Evolutionary conservation across 2,888 invertebrate species (phyloP).

Genomic region (Rotaria socialis): DNA sequence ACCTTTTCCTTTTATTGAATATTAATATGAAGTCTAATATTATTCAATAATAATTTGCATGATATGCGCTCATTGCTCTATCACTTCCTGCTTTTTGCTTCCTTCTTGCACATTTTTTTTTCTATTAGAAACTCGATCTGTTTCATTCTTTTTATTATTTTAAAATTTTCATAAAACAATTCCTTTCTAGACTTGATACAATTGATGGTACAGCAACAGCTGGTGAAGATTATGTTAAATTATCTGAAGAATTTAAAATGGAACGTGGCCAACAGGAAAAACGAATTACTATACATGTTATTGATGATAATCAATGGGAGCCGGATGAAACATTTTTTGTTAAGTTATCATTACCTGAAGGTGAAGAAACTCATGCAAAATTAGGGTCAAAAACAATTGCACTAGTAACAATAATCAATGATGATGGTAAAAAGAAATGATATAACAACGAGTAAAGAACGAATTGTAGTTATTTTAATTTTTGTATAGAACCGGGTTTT

Average conservation of each 20-base stretch:
- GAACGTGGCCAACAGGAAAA: conserved; percentile 49
- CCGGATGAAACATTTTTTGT: conserved; percentile 67
- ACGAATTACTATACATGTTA: conserved; percentile 51
- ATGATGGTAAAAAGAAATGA: conserved; percentile 62
- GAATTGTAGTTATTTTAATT: neutral
- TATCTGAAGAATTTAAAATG: conserved; percentile 63
- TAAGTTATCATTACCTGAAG: conserved; percentile 53
- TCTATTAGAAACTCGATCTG: too few relatives aligned
- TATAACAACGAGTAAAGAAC: neutral
- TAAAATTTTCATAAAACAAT: neutral
- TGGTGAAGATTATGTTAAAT: conserved; percentile 63
- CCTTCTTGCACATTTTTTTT: neutral
- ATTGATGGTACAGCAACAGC: conserved; percentile 65
- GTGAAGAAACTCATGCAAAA: conserved; percentile 54
- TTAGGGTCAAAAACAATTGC: conserved; percentile 64
- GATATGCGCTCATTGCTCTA: neutral
- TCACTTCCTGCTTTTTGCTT: neutral
- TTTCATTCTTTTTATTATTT: too few relatives aligned
- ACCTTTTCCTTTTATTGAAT: neutral
- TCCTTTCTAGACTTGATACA: conserved; percentile 61
- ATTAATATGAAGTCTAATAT: neutral
- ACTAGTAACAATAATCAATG: conserved; percentile 65
- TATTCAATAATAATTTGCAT: neutral
- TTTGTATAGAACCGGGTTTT: conserved; percentile 62
- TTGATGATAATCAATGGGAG: conserved; percentile 66